Evolutionary conservation across 2,797 vertebrate genomes (phyloP), one percentile per base, ranked within the genome.

Genomic region (Anabas testudineus): DNA sequence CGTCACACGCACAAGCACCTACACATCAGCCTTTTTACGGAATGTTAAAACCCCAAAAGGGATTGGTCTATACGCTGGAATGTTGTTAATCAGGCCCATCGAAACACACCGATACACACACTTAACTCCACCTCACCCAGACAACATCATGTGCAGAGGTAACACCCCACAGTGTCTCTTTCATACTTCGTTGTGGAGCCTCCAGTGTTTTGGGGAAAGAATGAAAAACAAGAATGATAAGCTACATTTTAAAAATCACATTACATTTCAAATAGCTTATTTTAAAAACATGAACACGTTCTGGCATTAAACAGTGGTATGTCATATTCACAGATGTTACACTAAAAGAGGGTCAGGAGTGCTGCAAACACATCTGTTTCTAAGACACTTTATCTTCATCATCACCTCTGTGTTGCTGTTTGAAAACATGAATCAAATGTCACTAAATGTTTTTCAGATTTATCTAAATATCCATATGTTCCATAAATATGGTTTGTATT

Each of bases 1-100:
- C 14, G 12, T 15, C 55, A 34, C 41, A 53, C 24, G n/a, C 30
- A 67, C 34, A 37, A 34, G 52, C 14, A 62, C 19, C 56, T 68
- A 70, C 28, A 59, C 18, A 53, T 54, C 22, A 54, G 48, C 16
- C 56, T 53, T 58, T 53, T 53, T 28, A 54, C 12, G 6, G 74
- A 76, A 74, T 81, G 45, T 42, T 56, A 68, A 63, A 82, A 60
- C 15, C 57, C 22, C 45, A 15, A 30, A 14, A 74, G 51, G 64
- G 76, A 83, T 85, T 62, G 74, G 77, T 82, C 52, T 57, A 21
- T 42, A 65, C 15, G 12, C 14, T 74, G 89, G 90, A 93, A 93
- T 93, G 90, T 60, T 21, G 90, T 74, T 80, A 41, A 74, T 87
- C 92, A 78, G 79, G 89, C 64, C 67, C n/a, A 76, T 80, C 76